phyloP scores from a whole-genome alignment of 92 coral and sea anemone species.

The Palythoa grandis region DNA sequence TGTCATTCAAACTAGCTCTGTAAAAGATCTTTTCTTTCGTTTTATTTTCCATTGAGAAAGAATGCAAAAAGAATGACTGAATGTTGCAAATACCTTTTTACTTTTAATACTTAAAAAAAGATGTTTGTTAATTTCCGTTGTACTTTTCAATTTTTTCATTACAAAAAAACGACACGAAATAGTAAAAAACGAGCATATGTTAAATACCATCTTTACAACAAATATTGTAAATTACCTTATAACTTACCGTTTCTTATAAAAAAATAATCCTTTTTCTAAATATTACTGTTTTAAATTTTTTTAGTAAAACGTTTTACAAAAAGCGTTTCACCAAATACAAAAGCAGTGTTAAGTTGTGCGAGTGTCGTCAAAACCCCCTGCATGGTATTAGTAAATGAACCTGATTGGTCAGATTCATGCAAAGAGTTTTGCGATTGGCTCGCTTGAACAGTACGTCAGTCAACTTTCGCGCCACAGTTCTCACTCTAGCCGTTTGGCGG shows the following conservation, averaged over 20 bases:
- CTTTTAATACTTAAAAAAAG: too few species aligned
- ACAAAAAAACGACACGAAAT: too few species aligned
- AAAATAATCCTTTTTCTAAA: not conserved
- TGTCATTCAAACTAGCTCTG: too few species aligned
- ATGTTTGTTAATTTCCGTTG: too few species aligned
- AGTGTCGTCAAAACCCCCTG: not conserved
- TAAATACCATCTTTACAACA: too few species aligned
- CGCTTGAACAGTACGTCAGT: slow-evolving; percentile 2
- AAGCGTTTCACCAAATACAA: not conserved
- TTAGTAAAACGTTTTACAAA: not conserved
- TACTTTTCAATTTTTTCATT: too few species aligned
- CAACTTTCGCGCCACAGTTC: slow-evolving; percentile 34
- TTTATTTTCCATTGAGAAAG: too few species aligned
- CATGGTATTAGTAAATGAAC: not conserved
- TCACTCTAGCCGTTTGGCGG: not conserved
- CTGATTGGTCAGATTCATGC: slow-evolving; percentile 25
- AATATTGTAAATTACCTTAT: too few species aligned
- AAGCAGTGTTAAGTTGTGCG: not conserved
- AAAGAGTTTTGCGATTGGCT: slow-evolving; percentile 18
- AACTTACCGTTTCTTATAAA: slow-evolving; percentile 1
- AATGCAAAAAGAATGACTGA: too few species aligned
- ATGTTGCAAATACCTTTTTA: too few species aligned
- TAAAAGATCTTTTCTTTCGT: too few species aligned
- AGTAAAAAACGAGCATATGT: too few species aligned
- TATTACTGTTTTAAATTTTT: not conserved